Evolutionary conservation across 2,888 invertebrate genomes (phyloP).

Genomic region (Xestia xanthographa): DNA sequence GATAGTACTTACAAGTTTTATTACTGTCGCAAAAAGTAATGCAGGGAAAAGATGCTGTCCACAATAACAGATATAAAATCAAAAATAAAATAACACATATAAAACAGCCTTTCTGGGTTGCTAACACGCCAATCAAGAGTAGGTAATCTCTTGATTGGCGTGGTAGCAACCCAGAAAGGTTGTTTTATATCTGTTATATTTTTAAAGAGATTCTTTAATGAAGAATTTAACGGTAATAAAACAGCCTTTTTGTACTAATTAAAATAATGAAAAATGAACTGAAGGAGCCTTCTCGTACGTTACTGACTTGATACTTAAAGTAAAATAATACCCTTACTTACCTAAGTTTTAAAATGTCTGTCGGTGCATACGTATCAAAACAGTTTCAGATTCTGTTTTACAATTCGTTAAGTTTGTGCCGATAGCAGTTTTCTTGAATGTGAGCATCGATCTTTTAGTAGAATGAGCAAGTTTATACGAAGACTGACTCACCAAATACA

Average conservation of each 20-base stretch:
- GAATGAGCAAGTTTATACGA: constrained; percentile 27
- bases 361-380: not conserved
- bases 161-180: not conserved
- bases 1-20: constrained; percentile 2
- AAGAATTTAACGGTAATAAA: not conserved
- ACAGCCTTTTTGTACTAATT: not conserved
- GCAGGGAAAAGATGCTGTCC: not conserved
- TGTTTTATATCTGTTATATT: not conserved
- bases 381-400: not conserved
- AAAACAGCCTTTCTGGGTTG: too few relatives aligned
- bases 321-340: not conserved
- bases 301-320: not conserved
- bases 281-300: not conserved
- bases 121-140: too few relatives aligned
- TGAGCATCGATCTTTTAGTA: not conserved
- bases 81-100: too few relatives aligned
- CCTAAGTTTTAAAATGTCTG: not conserved
- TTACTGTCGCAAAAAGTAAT: not conserved
- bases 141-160: not conserved
- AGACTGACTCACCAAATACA: constrained; percentile 30
- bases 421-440: not conserved
- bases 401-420: constrained; percentile 1
- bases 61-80: not conserved
- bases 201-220: not conserved
- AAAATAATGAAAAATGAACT: not conserved